Evolutionary conservation across 2,888 invertebrate species (phyloP).

Genomic region (Hesperia comma): DNA sequence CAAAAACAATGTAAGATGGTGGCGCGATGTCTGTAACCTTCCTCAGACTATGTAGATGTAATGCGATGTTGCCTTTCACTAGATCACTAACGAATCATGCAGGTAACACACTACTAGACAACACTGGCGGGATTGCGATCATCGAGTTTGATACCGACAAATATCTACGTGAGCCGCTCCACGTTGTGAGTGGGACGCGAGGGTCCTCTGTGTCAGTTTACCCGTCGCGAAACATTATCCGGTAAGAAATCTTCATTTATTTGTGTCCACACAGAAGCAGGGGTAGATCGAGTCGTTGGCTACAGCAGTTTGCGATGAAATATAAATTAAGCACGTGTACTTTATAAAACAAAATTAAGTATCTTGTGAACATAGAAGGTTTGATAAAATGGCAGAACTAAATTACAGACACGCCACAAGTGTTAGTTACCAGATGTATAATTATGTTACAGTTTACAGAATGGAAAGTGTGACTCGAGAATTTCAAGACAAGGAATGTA

Average conservation of each 20-base stretch:
- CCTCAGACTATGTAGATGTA: constrained; percentile 36
- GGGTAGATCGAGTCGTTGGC: constrained; percentile 54
- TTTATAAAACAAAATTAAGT: constrained; percentile 61
- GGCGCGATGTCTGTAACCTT: constrained; percentile 13
- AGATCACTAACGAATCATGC: constrained; percentile 64
- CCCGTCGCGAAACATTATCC: constrained; percentile 38
- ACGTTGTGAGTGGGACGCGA: constrained; percentile 32
- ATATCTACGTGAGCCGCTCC: constrained; percentile 30
- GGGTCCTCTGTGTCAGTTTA: constrained; percentile 42
- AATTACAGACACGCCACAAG: constrained; percentile 73
- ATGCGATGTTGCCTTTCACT: constrained; percentile 40
- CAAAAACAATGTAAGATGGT: constrained; percentile 2
- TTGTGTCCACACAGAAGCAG: constrained; percentile 65
- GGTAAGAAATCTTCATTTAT: constrained; percentile 38
- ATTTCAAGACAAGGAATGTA: constrained; percentile 45
- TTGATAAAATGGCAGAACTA: constrained; percentile 64
- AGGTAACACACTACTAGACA: constrained; percentile 55
- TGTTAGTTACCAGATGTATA: constrained; percentile 63
- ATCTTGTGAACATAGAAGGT: constrained; percentile 65
- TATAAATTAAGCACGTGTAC: constrained; percentile 72
- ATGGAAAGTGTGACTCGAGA: constrained; percentile 61
- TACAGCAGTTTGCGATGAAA: constrained; percentile 70
- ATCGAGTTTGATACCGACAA: constrained; percentile 66
- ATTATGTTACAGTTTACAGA: constrained; percentile 56
- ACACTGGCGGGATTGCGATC: constrained; percentile 81